These are phyloP conservation scores for Empis livida DNA, from an alignment of 2,888 invertebrate genomes.

Conservation along the genomic window DNA sequence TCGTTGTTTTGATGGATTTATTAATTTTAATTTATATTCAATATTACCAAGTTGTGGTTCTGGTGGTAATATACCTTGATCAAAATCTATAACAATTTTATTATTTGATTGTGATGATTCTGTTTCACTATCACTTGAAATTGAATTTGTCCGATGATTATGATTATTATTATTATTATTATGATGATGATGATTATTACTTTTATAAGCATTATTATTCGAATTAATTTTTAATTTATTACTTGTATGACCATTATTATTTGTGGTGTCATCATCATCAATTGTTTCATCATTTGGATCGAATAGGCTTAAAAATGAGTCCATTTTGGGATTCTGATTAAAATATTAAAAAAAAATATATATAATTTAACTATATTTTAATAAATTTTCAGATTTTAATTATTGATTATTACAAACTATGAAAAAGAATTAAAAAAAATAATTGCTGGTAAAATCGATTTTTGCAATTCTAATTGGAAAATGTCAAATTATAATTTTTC, in stretches of 20 bases:
- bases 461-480: too few species aligned
- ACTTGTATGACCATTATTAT: background rate
- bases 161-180: slow-evolving; percentile 6
- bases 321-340: background rate
- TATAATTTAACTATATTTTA: background rate
- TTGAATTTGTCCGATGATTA: slow-evolving; percentile 13
- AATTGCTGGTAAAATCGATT: too few species aligned
- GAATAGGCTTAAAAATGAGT: background rate
- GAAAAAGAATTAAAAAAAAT: too few species aligned
- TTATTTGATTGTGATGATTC: slow-evolving; percentile 17
- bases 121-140: slow-evolving; percentile 19
- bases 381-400: too few species aligned
- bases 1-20: slow-evolving; percentile 79
- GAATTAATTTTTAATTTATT: background rate
- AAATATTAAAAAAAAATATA: background rate
- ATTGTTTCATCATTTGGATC: background rate
- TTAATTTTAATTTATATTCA: slow-evolving; percentile 90
- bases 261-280: background rate
- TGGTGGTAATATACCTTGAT: slow-evolving; percentile 65
- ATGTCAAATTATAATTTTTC: too few species aligned
- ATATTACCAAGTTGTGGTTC: slow-evolving; percentile 91
- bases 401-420: too few species aligned
- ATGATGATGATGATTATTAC: background rate
- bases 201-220: background rate
- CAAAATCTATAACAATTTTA: slow-evolving; percentile 38